Conservation (phyloP, 2,113 vertebrate species). For the Baryphthengus martii region DNA sequence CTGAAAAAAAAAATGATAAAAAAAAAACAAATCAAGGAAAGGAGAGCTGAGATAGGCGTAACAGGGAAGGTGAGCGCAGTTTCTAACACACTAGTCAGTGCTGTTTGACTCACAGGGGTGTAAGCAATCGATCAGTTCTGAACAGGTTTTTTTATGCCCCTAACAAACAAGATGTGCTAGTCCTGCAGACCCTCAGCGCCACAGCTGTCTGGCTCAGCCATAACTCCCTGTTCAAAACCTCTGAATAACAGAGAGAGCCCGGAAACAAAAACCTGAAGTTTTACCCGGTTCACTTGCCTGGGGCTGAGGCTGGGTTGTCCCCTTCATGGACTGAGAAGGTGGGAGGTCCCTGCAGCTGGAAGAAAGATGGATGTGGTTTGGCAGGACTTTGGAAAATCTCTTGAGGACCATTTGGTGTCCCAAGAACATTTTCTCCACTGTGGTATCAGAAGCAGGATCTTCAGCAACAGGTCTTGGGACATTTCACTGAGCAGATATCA, state of each 20-base stretch:
- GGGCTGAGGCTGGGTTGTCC: neutral
- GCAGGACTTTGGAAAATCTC: neutral
- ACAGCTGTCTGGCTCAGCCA: neutral
- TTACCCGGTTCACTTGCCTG: neutral
- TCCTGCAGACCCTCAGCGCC: neutral
- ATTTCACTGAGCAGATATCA: neutral
- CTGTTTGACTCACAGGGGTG: neutral
- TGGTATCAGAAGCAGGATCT: neutral
- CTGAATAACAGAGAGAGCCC: neutral
- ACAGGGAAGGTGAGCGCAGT: neutral
- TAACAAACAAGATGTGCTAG: neutral
- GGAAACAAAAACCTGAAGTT: neutral
- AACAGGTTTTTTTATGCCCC: neutral
- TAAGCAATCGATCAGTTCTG: neutral
- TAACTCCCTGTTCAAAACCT: neutral
- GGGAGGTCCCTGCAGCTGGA: neutral
- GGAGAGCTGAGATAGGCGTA: neutral
- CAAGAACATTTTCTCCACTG: neutral
- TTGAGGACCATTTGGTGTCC: neutral
- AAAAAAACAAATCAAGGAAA: neutral
- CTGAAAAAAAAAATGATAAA: neutral
- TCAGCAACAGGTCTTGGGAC: neutral
- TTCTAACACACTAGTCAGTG: neutral
- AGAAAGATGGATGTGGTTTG: neutral
- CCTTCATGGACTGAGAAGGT: neutral